Conservation (phyloP, 2,888 invertebrate genomes). For the Hypomecis atomaria region DNA sequence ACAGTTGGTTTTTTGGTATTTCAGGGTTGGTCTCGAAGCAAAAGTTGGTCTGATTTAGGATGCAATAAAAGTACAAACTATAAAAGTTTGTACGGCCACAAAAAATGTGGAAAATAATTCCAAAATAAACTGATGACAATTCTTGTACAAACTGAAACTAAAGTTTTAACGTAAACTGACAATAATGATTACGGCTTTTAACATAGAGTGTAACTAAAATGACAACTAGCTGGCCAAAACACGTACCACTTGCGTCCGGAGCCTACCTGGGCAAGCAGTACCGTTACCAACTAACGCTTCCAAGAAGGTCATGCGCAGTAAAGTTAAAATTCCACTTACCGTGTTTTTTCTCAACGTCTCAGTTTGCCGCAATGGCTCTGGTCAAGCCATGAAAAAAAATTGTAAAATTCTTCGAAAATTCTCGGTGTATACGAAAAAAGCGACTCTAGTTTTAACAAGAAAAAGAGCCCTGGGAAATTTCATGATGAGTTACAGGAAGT, state of each 20-base stretch:
- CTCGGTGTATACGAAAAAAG: neutral
- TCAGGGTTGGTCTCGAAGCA: too few species aligned
- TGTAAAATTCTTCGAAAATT: slow-evolving; percentile 34
- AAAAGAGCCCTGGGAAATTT: too few species aligned
- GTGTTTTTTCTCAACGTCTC: slow-evolving; percentile 28
- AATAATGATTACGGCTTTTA: slow-evolving; percentile 25
- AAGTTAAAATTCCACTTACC: slow-evolving; percentile 72
- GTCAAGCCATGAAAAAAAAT: slow-evolving; percentile 48
- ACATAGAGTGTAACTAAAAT: slow-evolving; percentile 18
- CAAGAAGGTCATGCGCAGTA: slow-evolving; percentile 80
- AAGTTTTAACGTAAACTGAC: too few species aligned
- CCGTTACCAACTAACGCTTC: slow-evolving; percentile 79
- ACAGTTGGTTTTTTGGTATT: too few species aligned
- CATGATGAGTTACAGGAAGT: too few species aligned
- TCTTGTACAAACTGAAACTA: too few species aligned
- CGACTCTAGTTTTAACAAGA: neutral
- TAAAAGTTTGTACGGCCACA: too few species aligned
- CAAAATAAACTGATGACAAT: too few species aligned
- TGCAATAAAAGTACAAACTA: too few species aligned
- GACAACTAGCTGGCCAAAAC: slow-evolving; percentile 39
- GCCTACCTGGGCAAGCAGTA: slow-evolving; percentile 72
- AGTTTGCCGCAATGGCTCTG: slow-evolving; percentile 46
- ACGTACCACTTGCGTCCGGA: slow-evolving; percentile 13
- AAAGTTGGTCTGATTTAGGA: too few species aligned
- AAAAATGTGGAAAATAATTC: too few species aligned